Conservation (phyloP, 53 echinoderm and acorn worm species). For the Astropecten irregularis region DNA sequence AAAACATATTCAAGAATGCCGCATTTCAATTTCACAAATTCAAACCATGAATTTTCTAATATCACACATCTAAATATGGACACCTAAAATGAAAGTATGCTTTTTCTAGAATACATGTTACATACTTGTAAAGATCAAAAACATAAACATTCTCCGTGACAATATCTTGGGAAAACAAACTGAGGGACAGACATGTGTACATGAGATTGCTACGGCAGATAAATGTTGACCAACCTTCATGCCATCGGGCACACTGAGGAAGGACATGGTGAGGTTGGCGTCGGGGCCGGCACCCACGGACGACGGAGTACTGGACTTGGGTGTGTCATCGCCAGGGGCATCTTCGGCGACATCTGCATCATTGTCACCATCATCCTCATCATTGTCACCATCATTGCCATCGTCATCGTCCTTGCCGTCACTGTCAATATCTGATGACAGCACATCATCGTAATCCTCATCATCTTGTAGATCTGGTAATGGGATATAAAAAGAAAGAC, state of each 20-base stretch:
- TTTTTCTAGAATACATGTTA: too few relatives aligned
- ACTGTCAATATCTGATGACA: slow-evolving; percentile 15
- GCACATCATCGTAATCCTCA: slow-evolving; percentile 6
- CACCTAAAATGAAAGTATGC: too few relatives aligned
- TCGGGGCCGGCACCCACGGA: neutral
- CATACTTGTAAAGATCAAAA: too few relatives aligned
- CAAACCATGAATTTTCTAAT: too few relatives aligned
- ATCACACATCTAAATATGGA: too few relatives aligned
- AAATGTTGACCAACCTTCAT: slow-evolving; percentile 26
- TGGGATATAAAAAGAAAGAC: too few relatives aligned
- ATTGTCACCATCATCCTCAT: neutral
- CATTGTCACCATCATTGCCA: neutral
- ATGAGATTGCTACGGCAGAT: too few relatives aligned
- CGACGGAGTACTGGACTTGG: neutral
- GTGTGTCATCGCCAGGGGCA: neutral
- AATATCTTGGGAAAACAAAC: too few relatives aligned
- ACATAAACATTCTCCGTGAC: too few relatives aligned
- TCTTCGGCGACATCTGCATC: neutral
- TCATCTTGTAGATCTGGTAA: slow-evolving; percentile 22
- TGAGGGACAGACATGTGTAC: too few relatives aligned
- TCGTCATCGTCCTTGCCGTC: neutral
- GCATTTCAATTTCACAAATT: too few relatives aligned
- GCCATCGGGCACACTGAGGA: slow-evolving; percentile 73
- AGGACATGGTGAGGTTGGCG: slow-evolving; percentile 54
- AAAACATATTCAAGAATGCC: too few relatives aligned